Base-by-base conservation (phyloP, 2,113 vertebrate genomes). In the Lutjanus erythropterus region DNA sequence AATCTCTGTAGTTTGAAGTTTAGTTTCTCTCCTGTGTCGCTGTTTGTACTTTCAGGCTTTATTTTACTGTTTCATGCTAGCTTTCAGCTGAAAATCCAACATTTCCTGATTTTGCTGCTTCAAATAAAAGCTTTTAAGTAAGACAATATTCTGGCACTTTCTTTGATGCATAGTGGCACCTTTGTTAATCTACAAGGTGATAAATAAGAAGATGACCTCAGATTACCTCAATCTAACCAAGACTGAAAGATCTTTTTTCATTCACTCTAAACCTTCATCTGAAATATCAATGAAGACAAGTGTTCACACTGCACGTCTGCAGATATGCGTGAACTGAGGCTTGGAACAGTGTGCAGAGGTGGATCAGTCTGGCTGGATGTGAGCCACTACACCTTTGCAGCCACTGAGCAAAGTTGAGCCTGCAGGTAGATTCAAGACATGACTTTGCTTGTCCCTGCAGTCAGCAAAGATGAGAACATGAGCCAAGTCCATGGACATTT, bases 401-500 rank as follows among this genome's bases (percentile, higher is more conserved):
- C 53, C 33, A 46, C 37, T 33, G 35, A 69, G 16, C 46, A 31
- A 14, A 62, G 61, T 23, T 8, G 31, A 66, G 67, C 65, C 75
- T 75, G 71, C 27, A 76, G 75, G 71, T 67, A 49, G 23, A 66
- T 50, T 71, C 5, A 66, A 50, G 62, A 67, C 86, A 80, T 69
- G 86, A 86, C 78, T 62, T 83, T 78, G 49, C 86, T 78, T 86
- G 81, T 82, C 50, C n/a, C n/a, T 41, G 66, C 61, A 47, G 19
- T 65, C 68, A 68, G 42, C n/a, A 53, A 52, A 62, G 46, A 66
- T 33, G 18, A 78, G 29, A 73, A 60, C 42, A 18, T 16, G 55
- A 55, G 25, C 39, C 15, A 64, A 31, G n/a, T 56, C 46, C 16
- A 18, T 4, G 25, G 62, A 78, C 25, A 19, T 73, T 44, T 69